phyloP scores from a whole-genome alignment of 2,113 vertebrate species.

The Pantherophis guttatus region DNA sequence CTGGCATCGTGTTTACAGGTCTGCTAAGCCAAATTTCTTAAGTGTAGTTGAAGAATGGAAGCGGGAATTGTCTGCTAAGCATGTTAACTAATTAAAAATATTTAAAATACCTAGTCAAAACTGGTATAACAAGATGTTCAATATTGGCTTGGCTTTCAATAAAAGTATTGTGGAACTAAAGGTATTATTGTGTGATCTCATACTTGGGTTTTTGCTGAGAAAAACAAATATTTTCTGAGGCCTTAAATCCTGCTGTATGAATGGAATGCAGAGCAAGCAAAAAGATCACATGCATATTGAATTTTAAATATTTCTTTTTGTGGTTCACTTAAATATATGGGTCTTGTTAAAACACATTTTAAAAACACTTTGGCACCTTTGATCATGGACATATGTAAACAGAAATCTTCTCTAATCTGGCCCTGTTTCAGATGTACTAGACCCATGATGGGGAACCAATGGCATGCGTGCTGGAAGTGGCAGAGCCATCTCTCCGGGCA shows the following conservation, averaged over 20 bases:
- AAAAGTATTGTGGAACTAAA: neutral
- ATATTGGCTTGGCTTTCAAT: slow-evolving; percentile 11
- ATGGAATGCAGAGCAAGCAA: neutral
- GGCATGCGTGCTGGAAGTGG: too few species aligned
- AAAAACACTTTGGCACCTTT: neutral
- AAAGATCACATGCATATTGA: neutral
- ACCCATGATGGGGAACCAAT: neutral
- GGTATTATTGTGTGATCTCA: neutral
- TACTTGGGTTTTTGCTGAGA: accelerated
- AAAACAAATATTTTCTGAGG: neutral
- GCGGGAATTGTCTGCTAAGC: neutral
- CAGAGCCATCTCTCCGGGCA: too few species aligned
- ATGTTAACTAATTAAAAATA: slow-evolving; percentile 22
- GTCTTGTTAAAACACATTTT: neutral
- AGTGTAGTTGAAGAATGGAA: accelerated
- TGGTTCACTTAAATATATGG: neutral
- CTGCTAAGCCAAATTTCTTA: neutral
- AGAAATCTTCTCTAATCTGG: neutral
- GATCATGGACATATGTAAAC: neutral
- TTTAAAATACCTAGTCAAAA: slow-evolving; percentile 16
- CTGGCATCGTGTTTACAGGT: neutral
- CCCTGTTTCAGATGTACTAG: neutral
- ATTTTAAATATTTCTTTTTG: neutral
- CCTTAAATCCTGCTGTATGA: neutral
- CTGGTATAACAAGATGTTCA: neutral